Evolutionary conservation across 1,140 invertebrate genomes (phyloP), one percentile per base, ranked within the genome.

Genomic region (Drosophila chauvacae): DNA sequence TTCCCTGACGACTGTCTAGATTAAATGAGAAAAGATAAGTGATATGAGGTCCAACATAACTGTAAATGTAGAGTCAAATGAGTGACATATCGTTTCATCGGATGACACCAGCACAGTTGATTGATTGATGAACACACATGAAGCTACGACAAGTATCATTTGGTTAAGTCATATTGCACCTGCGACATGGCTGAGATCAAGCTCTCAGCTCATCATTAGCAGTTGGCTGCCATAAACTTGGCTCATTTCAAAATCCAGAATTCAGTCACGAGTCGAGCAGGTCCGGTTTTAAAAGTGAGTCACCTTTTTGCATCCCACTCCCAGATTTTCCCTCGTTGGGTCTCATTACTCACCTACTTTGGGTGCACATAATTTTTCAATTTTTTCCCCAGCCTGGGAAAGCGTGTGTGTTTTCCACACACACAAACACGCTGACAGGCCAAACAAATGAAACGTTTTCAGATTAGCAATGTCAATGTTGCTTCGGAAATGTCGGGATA

Each of bases 401-500:
- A 69, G 37, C 30, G n/a, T 53, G 50, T 33, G 33, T 44, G 41
- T 47, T 45, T 68, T 44, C 58, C 58, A 23, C 28, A 26, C 28
- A 26, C 60, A 33, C 20, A 30, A 39, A 33, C 33, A 11, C 66
- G 56, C 73, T 77, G 74, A 77, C 75, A 77, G 62, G 58, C 26
- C 51, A 78, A 78, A 78, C 64, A 77, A 77, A 65, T 56, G 50
- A 65, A 77, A 71, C 65, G 57, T 78, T 57, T 57, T 77, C 57
- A 63, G 76, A 78, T 78, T 78, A 71, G 65, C 65, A 78, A 51
- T 78, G 76, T 78, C 74, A 78, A 71, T 78, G 75, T 30, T 72
- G 68, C 53, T 73, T 73, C 70, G 70, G 70, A 72, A 73, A 73
- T 73, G 70, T 73, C 37, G 45, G 57, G 65, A 78, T 78, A 78